Evolutionary conservation across 2,797 vertebrate species (phyloP).

Genomic region (Notolabrus celidotus): DNA sequence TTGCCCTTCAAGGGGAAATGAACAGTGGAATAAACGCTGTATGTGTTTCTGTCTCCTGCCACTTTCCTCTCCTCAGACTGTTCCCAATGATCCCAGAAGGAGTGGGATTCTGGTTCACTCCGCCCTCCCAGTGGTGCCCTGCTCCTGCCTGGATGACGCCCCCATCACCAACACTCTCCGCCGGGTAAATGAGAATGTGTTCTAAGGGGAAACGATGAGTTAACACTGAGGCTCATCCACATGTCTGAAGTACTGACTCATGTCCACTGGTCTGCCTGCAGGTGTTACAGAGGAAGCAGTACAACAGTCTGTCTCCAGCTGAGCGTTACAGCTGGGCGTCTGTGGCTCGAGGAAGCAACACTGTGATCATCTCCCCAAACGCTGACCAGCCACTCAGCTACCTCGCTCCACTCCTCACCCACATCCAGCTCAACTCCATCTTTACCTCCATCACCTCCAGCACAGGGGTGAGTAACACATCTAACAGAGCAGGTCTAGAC

Average conservation of each 20-base stretch:
- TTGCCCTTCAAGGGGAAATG: too few relatives aligned
- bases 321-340: constrained; percentile 91
- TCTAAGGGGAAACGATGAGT: too few relatives aligned
- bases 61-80: constrained; percentile 39
- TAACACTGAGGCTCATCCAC: too few relatives aligned
- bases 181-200: constrained; percentile 79
- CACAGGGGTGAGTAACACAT: constrained; percentile 84
- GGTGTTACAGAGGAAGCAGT: constrained; percentile 81
- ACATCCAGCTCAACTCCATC: constrained; percentile 82
- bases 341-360: constrained; percentile 87
- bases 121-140: constrained; percentile 78
- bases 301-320: constrained; percentile 73
- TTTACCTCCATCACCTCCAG: constrained; percentile 72
- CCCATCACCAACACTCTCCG: constrained; percentile 85
- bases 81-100: constrained; percentile 36
- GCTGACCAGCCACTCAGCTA: constrained; percentile 88
- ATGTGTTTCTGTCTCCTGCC: not conserved
- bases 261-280: constrained; percentile 63
- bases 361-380: constrained; percentile 83
- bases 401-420: constrained; percentile 88
- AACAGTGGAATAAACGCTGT: too few relatives aligned
- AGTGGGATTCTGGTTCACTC: constrained; percentile 75
- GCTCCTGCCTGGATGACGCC: constrained; percentile 78
- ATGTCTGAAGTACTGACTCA: too few relatives aligned
- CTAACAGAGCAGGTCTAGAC: too few relatives aligned